Evolutionary conservation across 2,797 vertebrate species (phyloP).

Genomic region (Muscicapa striata): DNA sequence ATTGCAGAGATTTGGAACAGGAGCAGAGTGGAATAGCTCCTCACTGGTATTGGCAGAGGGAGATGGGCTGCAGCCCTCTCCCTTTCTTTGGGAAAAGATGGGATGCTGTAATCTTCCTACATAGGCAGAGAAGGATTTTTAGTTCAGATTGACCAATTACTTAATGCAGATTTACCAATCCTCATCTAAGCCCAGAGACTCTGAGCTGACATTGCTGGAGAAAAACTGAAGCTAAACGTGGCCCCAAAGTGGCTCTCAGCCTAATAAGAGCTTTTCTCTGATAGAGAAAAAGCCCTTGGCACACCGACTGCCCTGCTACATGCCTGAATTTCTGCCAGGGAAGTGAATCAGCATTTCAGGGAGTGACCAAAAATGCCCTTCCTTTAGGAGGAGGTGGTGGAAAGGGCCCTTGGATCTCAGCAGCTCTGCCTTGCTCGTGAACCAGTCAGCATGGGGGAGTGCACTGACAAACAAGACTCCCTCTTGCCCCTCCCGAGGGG

Average conservation of each 20-base stretch:
- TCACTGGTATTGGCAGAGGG: background rate
- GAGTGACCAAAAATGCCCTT: slow-evolving; percentile 41
- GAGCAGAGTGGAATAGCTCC: background rate
- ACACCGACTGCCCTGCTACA: background rate
- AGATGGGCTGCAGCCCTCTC: background rate
- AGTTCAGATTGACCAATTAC: background rate
- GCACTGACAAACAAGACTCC: background rate
- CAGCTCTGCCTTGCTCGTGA: background rate
- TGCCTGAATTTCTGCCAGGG: slow-evolving; percentile 21
- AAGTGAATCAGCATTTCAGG: slow-evolving; percentile 35
- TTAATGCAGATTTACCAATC: background rate
- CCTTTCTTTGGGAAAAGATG: background rate
- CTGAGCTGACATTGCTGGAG: background rate
- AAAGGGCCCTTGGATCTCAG: background rate
- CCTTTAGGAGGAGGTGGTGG: slow-evolving; percentile 12
- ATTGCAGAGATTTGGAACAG: background rate
- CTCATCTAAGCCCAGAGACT: background rate
- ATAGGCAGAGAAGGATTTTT: background rate
- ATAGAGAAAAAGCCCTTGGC: background rate
- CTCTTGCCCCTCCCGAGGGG: background rate
- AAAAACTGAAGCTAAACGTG: background rate
- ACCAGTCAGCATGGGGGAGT: background rate
- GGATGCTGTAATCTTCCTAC: background rate
- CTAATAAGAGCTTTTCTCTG: background rate
- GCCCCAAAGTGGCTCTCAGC: background rate